These are phyloP conservation scores for Myodes glareolus DNA, from an alignment of 2,113 vertebrate genomes.

Conservation along the genomic window DNA sequence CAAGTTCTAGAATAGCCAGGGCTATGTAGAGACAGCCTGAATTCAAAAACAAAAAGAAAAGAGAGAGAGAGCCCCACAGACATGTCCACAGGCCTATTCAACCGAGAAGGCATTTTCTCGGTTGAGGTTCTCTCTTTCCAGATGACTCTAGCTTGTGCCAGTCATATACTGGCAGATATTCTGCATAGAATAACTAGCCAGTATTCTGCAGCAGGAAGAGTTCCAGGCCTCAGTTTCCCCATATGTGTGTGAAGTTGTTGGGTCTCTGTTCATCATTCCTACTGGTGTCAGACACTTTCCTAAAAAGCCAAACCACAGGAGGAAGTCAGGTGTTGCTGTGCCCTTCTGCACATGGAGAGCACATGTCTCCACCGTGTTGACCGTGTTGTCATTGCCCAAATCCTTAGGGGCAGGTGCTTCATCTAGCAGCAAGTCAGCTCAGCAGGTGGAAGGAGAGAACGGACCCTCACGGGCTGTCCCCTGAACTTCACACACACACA, in stretches of 20 bases:
- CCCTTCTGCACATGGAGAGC: background rate
- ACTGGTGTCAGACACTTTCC: background rate
- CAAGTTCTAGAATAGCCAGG: background rate
- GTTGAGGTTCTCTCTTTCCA: background rate
- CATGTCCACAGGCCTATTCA: background rate
- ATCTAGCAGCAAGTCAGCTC: background rate
- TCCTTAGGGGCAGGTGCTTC: background rate
- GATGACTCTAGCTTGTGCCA: background rate
- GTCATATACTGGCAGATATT: no score
- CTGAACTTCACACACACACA: background rate
- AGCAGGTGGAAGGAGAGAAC: background rate
- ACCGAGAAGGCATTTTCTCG: background rate
- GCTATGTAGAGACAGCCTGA: background rate
- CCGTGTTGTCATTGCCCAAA: background rate
- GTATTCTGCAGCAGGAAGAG: background rate
- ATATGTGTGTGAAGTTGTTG: background rate
- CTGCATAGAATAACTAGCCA: no score
- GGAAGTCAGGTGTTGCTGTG: fast-evolving
- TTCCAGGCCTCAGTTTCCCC: background rate
- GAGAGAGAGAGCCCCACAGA: background rate
- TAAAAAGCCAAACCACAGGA: background rate
- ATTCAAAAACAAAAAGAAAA: background rate
- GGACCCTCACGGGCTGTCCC: background rate
- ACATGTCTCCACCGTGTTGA: background rate
- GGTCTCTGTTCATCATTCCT: background rate